Evolutionary conservation across 2,113 vertebrate genomes (phyloP).

Genomic region (Lethenteron camtschaticum): DNA sequence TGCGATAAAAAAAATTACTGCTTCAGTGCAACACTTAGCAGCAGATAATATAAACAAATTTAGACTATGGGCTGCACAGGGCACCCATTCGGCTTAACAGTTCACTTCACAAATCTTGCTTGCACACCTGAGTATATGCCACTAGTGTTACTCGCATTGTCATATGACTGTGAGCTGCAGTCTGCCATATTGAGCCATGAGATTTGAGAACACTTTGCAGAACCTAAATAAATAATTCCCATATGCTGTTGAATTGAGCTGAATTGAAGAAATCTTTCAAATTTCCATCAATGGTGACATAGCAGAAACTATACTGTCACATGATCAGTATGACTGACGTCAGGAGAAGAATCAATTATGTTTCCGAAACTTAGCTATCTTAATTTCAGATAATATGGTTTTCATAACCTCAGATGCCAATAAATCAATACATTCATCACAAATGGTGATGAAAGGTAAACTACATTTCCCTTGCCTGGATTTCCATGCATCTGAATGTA

Average conservation of each 20-base stretch:
- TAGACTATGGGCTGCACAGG: slow-evolving; percentile 1
- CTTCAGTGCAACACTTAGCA: slow-evolving; percentile 4
- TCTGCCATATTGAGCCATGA: slow-evolving; percentile 2
- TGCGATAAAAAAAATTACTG: not conserved
- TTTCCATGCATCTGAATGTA: too few relatives aligned
- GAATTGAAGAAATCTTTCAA: slow-evolving; percentile 6
- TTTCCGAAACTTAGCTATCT: not conserved
- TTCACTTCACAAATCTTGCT: slow-evolving; percentile 5
- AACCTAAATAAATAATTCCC: not conserved
- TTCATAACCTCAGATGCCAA: slow-evolving; percentile 2
- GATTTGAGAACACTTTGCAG: not conserved
- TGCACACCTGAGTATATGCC: slow-evolving; percentile 2
- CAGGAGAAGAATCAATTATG: not conserved
- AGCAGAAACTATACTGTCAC: not conserved
- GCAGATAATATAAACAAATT: not conserved
- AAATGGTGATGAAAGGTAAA: not conserved
- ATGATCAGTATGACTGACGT: not conserved
- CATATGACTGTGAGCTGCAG: not conserved
- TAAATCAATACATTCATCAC: not conserved
- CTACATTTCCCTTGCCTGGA: too few relatives aligned
- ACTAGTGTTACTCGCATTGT: not conserved
- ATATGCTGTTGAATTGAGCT: not conserved
- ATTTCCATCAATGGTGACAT: slow-evolving; percentile 1
- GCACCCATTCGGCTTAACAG: not conserved
- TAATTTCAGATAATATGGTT: slow-evolving; percentile 4